phyloP scores from a whole-genome alignment of 2,888 invertebrate genomes.

The Lysandra coridon region DNA sequence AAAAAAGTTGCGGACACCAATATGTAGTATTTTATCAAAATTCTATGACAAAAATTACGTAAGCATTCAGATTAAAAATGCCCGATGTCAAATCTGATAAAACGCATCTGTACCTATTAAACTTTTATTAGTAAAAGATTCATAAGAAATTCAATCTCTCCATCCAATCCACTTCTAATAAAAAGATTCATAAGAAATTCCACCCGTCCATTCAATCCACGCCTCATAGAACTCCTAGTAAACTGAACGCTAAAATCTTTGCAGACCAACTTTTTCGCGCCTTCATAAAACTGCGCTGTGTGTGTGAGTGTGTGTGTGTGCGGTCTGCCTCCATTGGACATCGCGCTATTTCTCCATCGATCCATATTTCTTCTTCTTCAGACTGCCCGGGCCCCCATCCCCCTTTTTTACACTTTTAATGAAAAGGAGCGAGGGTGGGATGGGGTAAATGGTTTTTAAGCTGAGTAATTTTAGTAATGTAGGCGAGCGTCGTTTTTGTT shows the following conservation, averaged over 20 bases:
- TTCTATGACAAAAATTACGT: no score
- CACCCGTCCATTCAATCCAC: neutral
- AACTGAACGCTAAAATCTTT: neutral
- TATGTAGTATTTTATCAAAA: no score
- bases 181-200: no score
- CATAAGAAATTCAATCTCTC: neutral
- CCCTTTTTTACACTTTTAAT: constrained; percentile 79
- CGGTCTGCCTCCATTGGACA: constrained; percentile 76
- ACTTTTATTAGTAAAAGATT: no score
- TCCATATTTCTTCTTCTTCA: constrained; percentile 81
- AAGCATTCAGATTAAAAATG: no score
- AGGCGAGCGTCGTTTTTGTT: constrained; percentile 54
- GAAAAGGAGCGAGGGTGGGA: constrained; percentile 65
- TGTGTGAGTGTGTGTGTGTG: constrained; percentile 66
- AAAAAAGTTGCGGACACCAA: no score
- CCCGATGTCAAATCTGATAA: no score
- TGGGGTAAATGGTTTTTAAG: constrained; percentile 71
- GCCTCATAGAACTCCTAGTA: neutral
- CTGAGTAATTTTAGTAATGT: constrained; percentile 69
- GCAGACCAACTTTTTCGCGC: constrained; percentile 22
- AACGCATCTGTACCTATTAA: no score
- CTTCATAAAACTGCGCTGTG: constrained; percentile 24
- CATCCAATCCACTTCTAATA: neutral
- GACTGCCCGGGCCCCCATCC: constrained; percentile 57
- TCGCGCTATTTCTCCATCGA: constrained; percentile 80